These are phyloP conservation scores for Karalla daura DNA, from an alignment of 2,797 vertebrate species.

Conservation along the genomic window DNA sequence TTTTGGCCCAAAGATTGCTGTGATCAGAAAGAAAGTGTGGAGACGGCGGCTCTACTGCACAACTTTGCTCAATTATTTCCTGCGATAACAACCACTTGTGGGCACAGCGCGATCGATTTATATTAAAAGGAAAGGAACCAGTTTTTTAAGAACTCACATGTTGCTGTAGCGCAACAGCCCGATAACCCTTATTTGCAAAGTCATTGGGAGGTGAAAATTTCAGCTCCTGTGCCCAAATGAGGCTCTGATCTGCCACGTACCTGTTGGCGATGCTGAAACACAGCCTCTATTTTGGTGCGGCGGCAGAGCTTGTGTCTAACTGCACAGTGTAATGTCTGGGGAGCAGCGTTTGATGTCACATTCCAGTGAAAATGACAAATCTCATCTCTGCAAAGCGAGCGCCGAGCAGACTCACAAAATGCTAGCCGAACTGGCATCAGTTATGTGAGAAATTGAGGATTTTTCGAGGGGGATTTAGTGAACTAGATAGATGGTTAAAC, in stretches of 20 bases:
- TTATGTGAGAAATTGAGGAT: neutral
- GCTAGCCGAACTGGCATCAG: neutral
- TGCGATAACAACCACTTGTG: neutral
- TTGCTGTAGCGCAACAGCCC: neutral
- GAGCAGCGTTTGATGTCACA: neutral
- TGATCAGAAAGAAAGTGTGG: conserved; percentile 27
- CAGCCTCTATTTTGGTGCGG: neutral
- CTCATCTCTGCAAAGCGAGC: neutral
- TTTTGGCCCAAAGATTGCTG: conserved; percentile 30
- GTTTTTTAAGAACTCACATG: neutral
- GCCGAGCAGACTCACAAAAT: neutral
- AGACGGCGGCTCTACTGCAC: neutral
- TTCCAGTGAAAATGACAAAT: neutral
- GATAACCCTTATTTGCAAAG: neutral
- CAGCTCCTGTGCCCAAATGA: neutral
- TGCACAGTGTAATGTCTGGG: neutral
- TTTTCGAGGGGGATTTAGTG: neutral
- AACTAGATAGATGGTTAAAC: neutral
- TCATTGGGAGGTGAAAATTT: neutral
- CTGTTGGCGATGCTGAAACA: neutral
- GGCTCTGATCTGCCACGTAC: neutral
- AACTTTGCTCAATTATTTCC: conserved; percentile 8
- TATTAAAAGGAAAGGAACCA: neutral
- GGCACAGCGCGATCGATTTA: neutral
- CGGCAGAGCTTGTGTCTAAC: neutral